Evolutionary conservation across 2,888 invertebrate species (phyloP), one percentile per base, ranked within the genome.

Genomic region (Hipparchia semele): DNA sequence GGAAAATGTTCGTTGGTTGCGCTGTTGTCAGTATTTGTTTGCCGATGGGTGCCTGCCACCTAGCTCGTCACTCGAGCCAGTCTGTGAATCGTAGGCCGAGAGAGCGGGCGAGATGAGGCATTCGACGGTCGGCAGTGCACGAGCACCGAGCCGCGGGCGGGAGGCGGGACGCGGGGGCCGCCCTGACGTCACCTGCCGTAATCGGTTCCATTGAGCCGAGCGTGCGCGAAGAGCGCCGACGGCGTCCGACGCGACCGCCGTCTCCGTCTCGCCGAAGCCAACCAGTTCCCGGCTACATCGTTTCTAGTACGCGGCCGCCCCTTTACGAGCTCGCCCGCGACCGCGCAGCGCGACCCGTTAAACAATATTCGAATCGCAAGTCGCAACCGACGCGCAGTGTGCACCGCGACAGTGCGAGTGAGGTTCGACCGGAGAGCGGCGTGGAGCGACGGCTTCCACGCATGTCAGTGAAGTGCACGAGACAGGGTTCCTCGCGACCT

Each of bases 271-370:
- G 82, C 87, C 90, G 89, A 84, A 88, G 90, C 92, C 92, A 87
- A 91, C 91, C 88, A 86, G 90, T 87, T 86, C 33, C 33, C 65
- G 65, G 65, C 86, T 85, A 82, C 86, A 84, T 87, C 83, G 83
- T 88, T 89, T 90, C 91, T 90, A 93, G 92, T 92, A 87, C 90
- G 90, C 91, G 89, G 80, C 84, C 87, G 88, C 85, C 90, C 80
- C 85, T 84, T 83, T 76, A 76, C 81, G 83, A 82, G 89, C 80
- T 81, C 87, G 85, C 87, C 81, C 87, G 87, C 80, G 75, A 23
- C 78, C 76, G 80, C 80, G 70, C 73, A 78, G 77, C 79, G 75
- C 75, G 70, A 65, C 75, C 69, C 80, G 80, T 81, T 81, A 82
- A 75, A 75, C 72, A 69, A 68, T 80, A 82, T 78, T 77, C 75